Evolutionary conservation across 1,140 invertebrate genomes (phyloP), one percentile per base, ranked within the genome.

Genomic region (Archivesica marissinica): DNA sequence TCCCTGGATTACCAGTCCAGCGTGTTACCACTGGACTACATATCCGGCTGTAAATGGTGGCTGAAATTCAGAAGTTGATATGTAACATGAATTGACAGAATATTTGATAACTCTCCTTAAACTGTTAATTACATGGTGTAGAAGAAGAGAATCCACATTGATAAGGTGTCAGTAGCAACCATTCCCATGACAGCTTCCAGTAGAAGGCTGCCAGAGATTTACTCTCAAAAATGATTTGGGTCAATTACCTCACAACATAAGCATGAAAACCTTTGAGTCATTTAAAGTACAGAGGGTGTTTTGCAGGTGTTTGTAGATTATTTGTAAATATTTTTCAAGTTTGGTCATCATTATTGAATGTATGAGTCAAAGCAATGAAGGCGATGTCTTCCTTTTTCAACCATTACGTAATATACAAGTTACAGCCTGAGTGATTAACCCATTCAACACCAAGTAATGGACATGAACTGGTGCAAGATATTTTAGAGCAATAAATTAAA

Each of bases 161-260:
- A 72, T 72, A 72, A 72, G 39, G 39, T 72, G 41, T 72, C 68
- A 47, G 25, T 47, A 72, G 41, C 6, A 30, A 50, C 7, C 25
- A 2, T 72, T 72, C 68, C 68, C 68, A 72, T 72, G 68, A 72
- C 68, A 72, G 41, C 25, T 72, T 72, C 50, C 20, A 50, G 11
- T 50, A 15, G 44, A 30, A 50, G 50, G 39, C 38, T 47, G 41
- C 59, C 41, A 72, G 68, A 72, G n/a, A n/a, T 50, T 30, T 72
- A 72, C 39, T 44, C 68, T n/a, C 23, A 28, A 20, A 72, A 72
- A 72, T 72, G 68, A 52, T 44, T 9, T 33, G 68, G 68, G 68
- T 72, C 68, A 72, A 50, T 72, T 52, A 47, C 41, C 41, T 50
- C 4, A 15, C 38, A 28, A 72, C 44, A 50, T 41, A 72, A 30